Evolutionary conservation across 2,888 invertebrate species (phyloP), one percentile per base, ranked within the genome.

Genomic region (Lissonota sp.): DNA sequence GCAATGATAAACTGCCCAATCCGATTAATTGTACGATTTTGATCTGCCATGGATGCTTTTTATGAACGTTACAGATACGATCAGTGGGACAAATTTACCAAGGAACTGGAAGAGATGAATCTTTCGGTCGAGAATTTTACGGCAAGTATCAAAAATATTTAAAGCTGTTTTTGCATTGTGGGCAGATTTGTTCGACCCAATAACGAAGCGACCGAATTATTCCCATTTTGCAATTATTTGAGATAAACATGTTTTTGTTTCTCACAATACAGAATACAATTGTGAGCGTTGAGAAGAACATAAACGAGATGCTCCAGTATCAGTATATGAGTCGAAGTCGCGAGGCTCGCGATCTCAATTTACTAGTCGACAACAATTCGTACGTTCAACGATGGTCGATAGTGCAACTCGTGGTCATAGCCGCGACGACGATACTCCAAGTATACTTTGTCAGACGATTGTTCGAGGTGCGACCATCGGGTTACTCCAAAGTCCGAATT

Each of bases 351-450:
- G 98, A 98, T 92, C 96, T 95, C 90, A 97, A 97, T 88, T 92
- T 98, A 82, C 93, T 98, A 37, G 90, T 95, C 83, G 97, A 96
- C 89, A 98, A 98, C 92, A 97, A 98, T 91, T 93, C 94, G 5
- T 98, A 98, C 91, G 97, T 99, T n/a, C 94, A 96, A 82, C 95
- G 95, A 80, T 98, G 98, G 97, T 98, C 99, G 0, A 87, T 98
- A 2, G 94, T 96, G 67, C 98, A 98, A 93, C 97, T 98, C 84
- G 77, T 96, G 39, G 96, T 98, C 0, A 97, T 99, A 83, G 93
- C 96, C 64, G 94, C 95, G 0, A 97, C 98, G 0, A 97, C 97
- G 7, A 94, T 96, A 0, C 91, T 96, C 63, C 97, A 97, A 93
- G 98, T 98, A 1, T 97, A 96, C 91, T 98, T 98, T 92, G 96